Evolutionary conservation across 2,888 invertebrate genomes (phyloP), one percentile per base, ranked within the genome.

Genomic region (Acronicta aceris): DNA sequence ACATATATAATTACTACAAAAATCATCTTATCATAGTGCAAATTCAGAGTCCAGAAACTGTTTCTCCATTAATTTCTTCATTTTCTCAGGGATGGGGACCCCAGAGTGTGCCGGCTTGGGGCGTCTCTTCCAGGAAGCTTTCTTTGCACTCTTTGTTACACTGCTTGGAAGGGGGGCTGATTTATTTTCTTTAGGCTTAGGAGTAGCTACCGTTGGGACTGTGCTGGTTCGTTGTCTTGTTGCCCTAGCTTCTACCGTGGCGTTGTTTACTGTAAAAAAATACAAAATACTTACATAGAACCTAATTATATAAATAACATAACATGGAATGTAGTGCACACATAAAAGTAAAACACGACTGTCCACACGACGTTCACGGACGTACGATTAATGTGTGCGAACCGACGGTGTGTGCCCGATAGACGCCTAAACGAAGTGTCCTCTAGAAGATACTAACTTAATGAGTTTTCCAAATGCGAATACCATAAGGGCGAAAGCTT

Each of bases 41-140:
- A 83, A 80, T 66, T 89, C 82, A 10, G 81, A 64, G 33, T 87
- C 83, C 50, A 82, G 72, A 5, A 89, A 69, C 38, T 85, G 83
- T 65, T 86, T 87, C 43, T 83, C 83, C 27, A 90, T 70, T 6
- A 92, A 51, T 48, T 83, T 87, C 56, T 82, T 89, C 90, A 94
- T 91, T 68, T 92, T 93, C 54, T 91, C 92, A 0, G 94, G 92
- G 0, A 93, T 86, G 0, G 93, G 94, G 0, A 94, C 93, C 2
- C 94, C 94, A 0, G 93, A 93, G 59, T 94, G 94, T 0, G 94
- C 94, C 0, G 91, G 88, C 63, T 88, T 89, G 0, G 90, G 92
- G 0, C 90, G 84, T 5, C 87, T 75, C 27, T 90, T 91, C 87
- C 89, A 89, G 0, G 81, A 61, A 0, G 85, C 61, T 59, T 91